Evolutionary conservation across 2,888 invertebrate genomes (phyloP).

Genomic region (Anagyrus pseudococci): DNA sequence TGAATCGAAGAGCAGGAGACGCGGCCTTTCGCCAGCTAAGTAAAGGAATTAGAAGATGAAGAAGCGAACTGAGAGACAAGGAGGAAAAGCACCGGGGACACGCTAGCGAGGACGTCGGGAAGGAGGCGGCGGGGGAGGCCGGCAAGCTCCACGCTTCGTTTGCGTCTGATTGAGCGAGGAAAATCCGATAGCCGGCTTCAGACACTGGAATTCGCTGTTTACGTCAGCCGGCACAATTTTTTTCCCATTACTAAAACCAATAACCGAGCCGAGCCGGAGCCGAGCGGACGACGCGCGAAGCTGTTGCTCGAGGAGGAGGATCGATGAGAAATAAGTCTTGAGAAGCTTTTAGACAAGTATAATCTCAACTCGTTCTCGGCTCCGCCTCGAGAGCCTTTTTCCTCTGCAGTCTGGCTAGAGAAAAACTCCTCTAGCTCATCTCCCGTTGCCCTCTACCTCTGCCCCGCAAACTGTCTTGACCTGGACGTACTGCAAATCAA

Average conservation of each 20-base stretch:
- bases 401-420: not conserved
- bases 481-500: constrained; percentile 28
- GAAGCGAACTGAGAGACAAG: not conserved
- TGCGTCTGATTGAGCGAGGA: constrained; percentile 8
- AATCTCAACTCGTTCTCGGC: constrained; percentile 32
- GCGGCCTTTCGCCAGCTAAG: not conserved
- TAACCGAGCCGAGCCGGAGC: not conserved
- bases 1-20: no score
- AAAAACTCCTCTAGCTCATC: no score
- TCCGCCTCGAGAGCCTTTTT: constrained; percentile 18
- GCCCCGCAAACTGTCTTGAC: not conserved
- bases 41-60: not conserved
- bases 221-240: constrained; percentile 49
- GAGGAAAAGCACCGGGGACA: no score
- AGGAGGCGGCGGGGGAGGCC: not conserved
- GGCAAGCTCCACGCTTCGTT: constrained; percentile 14
- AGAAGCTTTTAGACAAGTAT: constrained; percentile 31
- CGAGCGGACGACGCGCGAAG: no score
- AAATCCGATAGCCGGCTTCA: constrained; percentile 48
- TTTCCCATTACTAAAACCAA: constrained; percentile 40
- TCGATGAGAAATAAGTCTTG: no score
- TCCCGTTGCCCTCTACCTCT: not conserved
- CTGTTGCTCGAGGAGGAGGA: no score
- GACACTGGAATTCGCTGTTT: constrained; percentile 50
- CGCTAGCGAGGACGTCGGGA: no score